phyloP scores from a whole-genome alignment of 2,797 vertebrate species.

The Hybognathus amarus region DNA sequence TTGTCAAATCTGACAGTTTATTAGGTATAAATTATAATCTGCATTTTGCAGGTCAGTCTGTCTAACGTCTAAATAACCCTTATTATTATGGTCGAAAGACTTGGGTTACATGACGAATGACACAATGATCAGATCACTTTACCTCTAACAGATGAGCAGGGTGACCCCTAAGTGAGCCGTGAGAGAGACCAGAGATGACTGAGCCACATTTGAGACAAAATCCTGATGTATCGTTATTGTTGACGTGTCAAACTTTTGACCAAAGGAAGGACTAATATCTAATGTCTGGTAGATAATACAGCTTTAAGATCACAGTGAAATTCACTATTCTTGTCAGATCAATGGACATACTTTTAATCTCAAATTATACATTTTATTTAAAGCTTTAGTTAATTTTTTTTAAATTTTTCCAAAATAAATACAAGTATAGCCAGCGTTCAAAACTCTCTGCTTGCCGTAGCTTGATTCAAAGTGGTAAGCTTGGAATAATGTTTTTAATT shows the following conservation, averaged over 20 bases:
- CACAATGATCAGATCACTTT: conserved; percentile 74
- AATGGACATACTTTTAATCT: neutral
- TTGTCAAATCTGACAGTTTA: conserved; percentile 38
- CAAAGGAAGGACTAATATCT: neutral
- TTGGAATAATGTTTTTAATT: too few relatives aligned
- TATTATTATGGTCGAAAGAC: conserved; percentile 61
- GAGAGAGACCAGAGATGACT: conserved; percentile 62
- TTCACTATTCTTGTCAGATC: neutral
- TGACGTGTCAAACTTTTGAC: neutral
- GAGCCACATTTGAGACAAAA: conserved; percentile 13
- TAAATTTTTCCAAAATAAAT: too few relatives aligned
- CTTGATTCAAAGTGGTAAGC: too few relatives aligned
- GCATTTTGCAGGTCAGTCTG: conserved; percentile 29
- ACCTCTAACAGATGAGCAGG: conserved; percentile 84
- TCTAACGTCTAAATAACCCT: conserved; percentile 67
- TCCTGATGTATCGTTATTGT: conserved; percentile 9
- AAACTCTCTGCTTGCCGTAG: too few relatives aligned
- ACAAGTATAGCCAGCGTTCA: too few relatives aligned
- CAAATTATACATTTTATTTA: neutral
- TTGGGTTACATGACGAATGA: conserved; percentile 81
- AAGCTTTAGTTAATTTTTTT: too few relatives aligned
- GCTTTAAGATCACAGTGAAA: neutral
- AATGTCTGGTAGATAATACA: neutral
- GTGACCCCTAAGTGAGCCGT: conserved; percentile 82
- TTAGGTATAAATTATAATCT: conserved; percentile 49